Evolutionary conservation across 2,888 invertebrate species (phyloP).

Genomic region (Cheilosia pagana): DNA sequence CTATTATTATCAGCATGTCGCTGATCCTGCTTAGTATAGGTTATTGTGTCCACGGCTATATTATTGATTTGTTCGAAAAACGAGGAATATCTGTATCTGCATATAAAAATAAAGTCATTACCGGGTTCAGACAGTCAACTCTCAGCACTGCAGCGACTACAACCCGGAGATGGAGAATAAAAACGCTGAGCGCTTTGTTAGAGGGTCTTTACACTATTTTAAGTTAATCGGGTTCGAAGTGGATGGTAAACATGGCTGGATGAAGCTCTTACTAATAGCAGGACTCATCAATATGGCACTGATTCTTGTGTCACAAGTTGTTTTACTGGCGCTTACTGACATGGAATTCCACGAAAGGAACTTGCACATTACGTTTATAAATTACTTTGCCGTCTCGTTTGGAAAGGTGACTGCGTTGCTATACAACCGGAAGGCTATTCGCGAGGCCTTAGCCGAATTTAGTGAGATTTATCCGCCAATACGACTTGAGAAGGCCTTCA

Average conservation of each 20-base stretch:
- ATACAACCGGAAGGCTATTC: slow-evolving; percentile 40
- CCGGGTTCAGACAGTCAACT: too few relatives aligned
- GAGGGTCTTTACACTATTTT: slow-evolving; percentile 5
- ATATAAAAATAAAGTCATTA: too few relatives aligned
- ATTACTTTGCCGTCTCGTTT: slow-evolving; percentile 53
- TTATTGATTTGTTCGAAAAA: too few relatives aligned
- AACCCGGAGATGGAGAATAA: background rate
- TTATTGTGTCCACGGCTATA: too few relatives aligned
- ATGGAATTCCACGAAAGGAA: slow-evolving; percentile 14
- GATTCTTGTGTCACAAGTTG: background rate
- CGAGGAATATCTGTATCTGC: too few relatives aligned
- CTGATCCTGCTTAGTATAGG: too few relatives aligned
- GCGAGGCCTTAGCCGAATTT: slow-evolving; percentile 21
- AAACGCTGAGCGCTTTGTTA: slow-evolving; percentile 8
- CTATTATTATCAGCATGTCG: too few relatives aligned
- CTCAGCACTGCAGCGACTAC: too few relatives aligned
- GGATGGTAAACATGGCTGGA: background rate
- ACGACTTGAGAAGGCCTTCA: slow-evolving; percentile 10
- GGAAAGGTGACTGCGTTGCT: slow-evolving; percentile 56
- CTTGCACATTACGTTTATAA: slow-evolving; percentile 23
- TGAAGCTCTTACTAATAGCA: background rate
- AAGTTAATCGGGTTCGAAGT: slow-evolving; percentile 45
- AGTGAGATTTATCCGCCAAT: slow-evolving; percentile 32
- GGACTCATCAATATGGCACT: slow-evolving; percentile 4
- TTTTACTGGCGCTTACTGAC: background rate